phyloP scores from a whole-genome alignment of 2,888 invertebrate genomes.

The Chrysolina oricalcia region DNA sequence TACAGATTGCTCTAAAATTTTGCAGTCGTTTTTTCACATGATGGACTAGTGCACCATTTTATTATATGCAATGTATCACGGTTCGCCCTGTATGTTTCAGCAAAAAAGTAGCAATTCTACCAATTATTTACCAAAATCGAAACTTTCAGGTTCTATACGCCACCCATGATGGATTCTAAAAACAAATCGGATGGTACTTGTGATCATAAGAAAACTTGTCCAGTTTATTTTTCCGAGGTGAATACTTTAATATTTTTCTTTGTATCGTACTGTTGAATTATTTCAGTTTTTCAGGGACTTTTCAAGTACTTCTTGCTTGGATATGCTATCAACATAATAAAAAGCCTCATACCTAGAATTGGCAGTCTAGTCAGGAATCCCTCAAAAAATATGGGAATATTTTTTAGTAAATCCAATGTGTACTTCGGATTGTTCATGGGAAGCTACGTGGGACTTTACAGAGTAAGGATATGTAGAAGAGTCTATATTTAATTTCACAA shows the following conservation, averaged over 20 bases:
- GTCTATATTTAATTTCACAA: too few species aligned
- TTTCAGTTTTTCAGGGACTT: slow-evolving; percentile 56
- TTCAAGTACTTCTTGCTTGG: slow-evolving; percentile 61
- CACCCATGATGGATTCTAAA: slow-evolving; percentile 36
- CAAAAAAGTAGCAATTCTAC: not conserved
- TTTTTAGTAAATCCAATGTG: slow-evolving; percentile 58
- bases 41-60: too few species aligned
- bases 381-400: slow-evolving; percentile 43
- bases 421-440: slow-evolving; percentile 63
- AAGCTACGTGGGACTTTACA: slow-evolving; percentile 61
- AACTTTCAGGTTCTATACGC: slow-evolving; percentile 59
- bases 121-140: too few species aligned
- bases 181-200: slow-evolving; percentile 28
- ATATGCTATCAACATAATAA: slow-evolving; percentile 58
- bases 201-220: slow-evolving; percentile 48
- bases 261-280: not conserved
- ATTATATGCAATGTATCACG: too few species aligned
- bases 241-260: not conserved
- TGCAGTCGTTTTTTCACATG: too few species aligned
- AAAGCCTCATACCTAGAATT: slow-evolving; percentile 54
- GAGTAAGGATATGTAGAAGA: slow-evolving; percentile 54
- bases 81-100: not conserved
- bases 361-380: slow-evolving; percentile 52
- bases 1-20: too few species aligned
- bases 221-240: slow-evolving; percentile 45